Conservation (phyloP, 2,888 invertebrate genomes). For the Fragum fragum region DNA sequence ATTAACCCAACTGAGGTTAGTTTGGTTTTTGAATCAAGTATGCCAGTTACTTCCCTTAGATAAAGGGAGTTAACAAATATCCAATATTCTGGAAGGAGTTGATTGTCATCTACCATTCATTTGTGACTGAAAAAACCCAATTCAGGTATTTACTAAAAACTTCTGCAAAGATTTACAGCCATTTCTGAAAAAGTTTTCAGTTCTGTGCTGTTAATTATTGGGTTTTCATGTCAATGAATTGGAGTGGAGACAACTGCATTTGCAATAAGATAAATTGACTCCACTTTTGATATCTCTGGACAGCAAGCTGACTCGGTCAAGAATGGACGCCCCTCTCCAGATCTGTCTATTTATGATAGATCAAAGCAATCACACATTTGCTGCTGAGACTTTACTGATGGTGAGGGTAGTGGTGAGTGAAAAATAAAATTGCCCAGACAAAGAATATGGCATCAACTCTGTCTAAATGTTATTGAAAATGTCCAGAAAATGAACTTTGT, state of each 20-base stretch:
- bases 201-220: neutral
- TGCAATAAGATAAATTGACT: slow-evolving; percentile 10
- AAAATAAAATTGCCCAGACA: slow-evolving; percentile 19
- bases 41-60: slow-evolving; percentile 25
- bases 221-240: neutral
- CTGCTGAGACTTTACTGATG: slow-evolving; percentile 13
- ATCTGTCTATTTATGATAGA: slow-evolving; percentile 9
- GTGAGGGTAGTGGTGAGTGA: slow-evolving; percentile 57
- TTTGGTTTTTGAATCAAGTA: slow-evolving; percentile 15
- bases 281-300: slow-evolving; percentile 14
- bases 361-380: slow-evolving; percentile 9
- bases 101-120: neutral
- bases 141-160: too few species aligned
- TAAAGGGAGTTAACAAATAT: slow-evolving; percentile 7
- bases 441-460: slow-evolving; percentile 54
- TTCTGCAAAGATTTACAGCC: neutral
- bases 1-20: slow-evolving; percentile 5
- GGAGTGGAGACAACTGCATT: neutral
- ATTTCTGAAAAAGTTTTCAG: neutral
- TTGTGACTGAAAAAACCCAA: neutral
- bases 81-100: neutral
- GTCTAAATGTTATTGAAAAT: slow-evolving; percentile 25
- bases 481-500: slow-evolving; percentile 15
- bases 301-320: slow-evolving; percentile 13
- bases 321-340: slow-evolving; percentile 14